These are phyloP conservation scores for Oophaga sylvatica DNA, from an alignment of 2,797 vertebrate species.

Conservation along the genomic window DNA sequence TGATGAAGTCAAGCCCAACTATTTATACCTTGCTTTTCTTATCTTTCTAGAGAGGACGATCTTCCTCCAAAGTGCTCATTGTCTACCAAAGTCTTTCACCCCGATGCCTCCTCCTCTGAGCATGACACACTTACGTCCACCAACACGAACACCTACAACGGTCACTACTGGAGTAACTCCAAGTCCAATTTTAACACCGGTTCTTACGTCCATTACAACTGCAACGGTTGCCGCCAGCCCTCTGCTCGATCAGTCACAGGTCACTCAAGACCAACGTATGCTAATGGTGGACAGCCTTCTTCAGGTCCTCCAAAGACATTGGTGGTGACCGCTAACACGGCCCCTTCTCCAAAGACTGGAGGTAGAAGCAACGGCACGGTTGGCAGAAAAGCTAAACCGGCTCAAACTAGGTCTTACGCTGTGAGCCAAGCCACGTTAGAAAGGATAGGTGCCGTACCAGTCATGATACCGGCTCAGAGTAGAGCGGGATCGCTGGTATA, in stretches of 20 bases:
- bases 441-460: constrained; percentile 91
- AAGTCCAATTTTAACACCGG: constrained; percentile 86
- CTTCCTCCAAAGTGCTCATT: constrained; percentile 88
- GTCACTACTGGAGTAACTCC: constrained; percentile 93
- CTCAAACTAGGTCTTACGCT: constrained; percentile 86
- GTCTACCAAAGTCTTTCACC: constrained; percentile 89
- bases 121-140: constrained; percentile 92
- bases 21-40: background rate
- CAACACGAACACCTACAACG: constrained; percentile 89
- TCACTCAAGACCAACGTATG: constrained; percentile 74
- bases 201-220: constrained; percentile 88
- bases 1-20: background rate
- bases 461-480: constrained; percentile 97
- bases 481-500: constrained; percentile 94
- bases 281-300: constrained; percentile 87
- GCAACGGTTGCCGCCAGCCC: constrained; percentile 84
- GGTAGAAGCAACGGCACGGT: constrained; percentile 87
- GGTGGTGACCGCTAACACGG: constrained; percentile 92
- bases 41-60: constrained; percentile 88
- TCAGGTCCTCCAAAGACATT: constrained; percentile 90
- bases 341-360: constrained; percentile 82
- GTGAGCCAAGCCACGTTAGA: constrained; percentile 93
- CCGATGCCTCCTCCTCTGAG: constrained; percentile 92
- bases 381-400: constrained; percentile 80
- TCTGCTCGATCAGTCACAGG: constrained; percentile 75